Evolutionary conservation across 2,797 vertebrate species (phyloP).

Genomic region (Threskiornis aethiopicus): DNA sequence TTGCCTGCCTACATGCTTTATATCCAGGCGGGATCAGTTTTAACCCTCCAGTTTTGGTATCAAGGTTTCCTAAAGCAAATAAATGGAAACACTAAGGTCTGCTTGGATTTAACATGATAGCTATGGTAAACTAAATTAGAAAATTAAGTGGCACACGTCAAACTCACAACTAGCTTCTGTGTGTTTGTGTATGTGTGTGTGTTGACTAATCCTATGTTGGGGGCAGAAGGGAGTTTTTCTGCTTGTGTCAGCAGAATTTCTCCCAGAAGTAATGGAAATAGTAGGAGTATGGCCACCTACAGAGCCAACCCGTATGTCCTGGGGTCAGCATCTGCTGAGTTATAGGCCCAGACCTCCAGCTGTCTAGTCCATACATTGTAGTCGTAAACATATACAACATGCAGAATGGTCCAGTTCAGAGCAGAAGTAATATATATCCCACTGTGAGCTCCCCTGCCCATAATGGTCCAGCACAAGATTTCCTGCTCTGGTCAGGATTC

Average conservation of each 20-base stretch:
- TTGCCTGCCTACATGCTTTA: neutral
- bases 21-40: neutral
- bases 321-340: neutral
- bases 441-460: neutral
- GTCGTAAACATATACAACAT: neutral
- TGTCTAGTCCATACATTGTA: neutral
- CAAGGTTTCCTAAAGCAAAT: conserved; percentile 13
- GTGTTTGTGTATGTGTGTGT: neutral
- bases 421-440: neutral
- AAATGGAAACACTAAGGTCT: conserved; percentile 1
- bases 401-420: neutral
- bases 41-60: conserved; percentile 5
- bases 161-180: neutral
- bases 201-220: neutral
- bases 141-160: neutral
- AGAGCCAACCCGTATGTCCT: neutral
- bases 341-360: neutral
- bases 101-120: conserved; percentile 28
- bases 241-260: conserved; percentile 11
- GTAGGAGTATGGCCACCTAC: neutral
- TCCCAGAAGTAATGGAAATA: neutral
- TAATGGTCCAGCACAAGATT: neutral
- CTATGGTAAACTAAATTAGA: neutral
- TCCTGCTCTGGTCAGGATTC: neutral
- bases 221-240: neutral